These are phyloP conservation scores for Strigamia crassipes DNA, from an alignment of 2,888 invertebrate genomes.

Conservation along the genomic window DNA sequence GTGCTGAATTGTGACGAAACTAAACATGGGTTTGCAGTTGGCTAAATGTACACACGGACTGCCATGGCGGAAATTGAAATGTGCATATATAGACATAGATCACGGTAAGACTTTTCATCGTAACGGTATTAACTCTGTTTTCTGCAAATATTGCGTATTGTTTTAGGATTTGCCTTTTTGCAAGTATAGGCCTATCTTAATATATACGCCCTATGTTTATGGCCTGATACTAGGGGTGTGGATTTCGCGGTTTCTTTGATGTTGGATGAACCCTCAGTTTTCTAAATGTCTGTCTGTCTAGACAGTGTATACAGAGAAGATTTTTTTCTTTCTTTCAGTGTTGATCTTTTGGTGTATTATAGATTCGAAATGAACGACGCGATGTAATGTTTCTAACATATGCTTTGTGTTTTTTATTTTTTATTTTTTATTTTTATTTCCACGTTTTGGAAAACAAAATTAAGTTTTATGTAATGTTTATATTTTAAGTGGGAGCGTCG, in stretches of 20 bases:
- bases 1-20: neutral
- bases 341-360: neutral
- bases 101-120: neutral
- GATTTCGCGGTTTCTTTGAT: neutral
- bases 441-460: neutral
- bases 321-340: neutral
- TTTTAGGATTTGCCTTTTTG: neutral
- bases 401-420: neutral
- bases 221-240: constrained; percentile 5
- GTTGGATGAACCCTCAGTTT: constrained; percentile 15
- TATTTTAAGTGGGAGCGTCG: neutral
- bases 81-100: neutral
- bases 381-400: no score
- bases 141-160: no score
- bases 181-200: neutral
- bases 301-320: constrained; percentile 6
- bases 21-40: neutral
- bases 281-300: constrained; percentile 1
- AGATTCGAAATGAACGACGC: no score
- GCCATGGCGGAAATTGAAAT: neutral
- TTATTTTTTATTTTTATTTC: neutral
- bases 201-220: constrained; percentile 13
- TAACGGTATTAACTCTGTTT: no score
- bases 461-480: neutral
- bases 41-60: neutral